Base-by-base conservation (phyloP, 2,797 vertebrate genomes). In the Sebastes vulpes region DNA sequence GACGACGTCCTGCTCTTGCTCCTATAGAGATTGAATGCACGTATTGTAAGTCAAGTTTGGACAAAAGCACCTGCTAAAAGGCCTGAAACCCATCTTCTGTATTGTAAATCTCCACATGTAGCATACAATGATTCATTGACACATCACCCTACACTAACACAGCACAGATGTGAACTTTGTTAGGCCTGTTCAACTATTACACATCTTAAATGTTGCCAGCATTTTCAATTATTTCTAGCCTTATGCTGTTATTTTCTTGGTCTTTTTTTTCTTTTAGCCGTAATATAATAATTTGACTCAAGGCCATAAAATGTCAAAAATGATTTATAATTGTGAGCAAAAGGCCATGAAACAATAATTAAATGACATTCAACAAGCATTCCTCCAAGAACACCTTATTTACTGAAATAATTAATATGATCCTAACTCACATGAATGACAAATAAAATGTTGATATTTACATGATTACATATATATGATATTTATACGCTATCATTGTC, bases 321-420 rank as follows among this genome's bases (percentile, higher is more conserved):
- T 84, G 68, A 92, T 85, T 88, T 67, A 86, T 82, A 68, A 18
- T 72, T 25, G 14, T 59, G 23, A 75, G 32, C 64, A 59, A 67
- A 72, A 65, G 57, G 68, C 31, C 69, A 86, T 61, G 28, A 78
- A 83, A 88, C 72, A 81, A 85, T 85, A 60, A 75, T 80, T 46
- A 70, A 75, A 80, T 56, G 9, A 65, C 50, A 83, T 75, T 73
- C 6, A 79, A 74, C 59, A 57, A 71, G 59, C 32, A 26, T 25
- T 77, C 46, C 46, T 66, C 65, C 57, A 64, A 60, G 32, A 72
- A 35, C 35, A 67, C 74, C 6, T 73, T 67, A 81, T 83, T 74
- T 63, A 61, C n/a, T 63, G 63, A 48, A 38, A 31, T 61, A 54
- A 65, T 65, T 52, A 57, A 10, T 63, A 20, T 12, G 5, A 26